Percentiles rank a stretch among this genome's conserved stretches.
Conservation (phyloP, 2,797 vertebrate species). For the Morus bassanus region DNA sequence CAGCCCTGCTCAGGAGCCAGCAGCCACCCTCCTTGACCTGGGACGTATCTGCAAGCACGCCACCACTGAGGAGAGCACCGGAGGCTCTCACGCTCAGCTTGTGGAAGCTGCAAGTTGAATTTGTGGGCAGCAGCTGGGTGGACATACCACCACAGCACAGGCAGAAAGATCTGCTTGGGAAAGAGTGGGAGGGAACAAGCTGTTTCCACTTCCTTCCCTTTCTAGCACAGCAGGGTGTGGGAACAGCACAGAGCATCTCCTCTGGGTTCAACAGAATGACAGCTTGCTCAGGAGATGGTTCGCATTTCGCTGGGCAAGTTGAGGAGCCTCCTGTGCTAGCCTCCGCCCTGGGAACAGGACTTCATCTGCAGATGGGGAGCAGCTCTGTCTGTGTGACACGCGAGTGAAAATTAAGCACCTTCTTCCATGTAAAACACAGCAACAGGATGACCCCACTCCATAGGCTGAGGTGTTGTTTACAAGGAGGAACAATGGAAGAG, state of each 20-base stretch:
- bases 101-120: background rate
- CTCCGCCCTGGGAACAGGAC: background rate
- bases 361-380: background rate
- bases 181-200: constrained; percentile 18
- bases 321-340: background rate
- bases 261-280: background rate
- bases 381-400: rapidly evolving
- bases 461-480: background rate
- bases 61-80: rapidly evolving
- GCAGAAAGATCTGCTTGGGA: background rate
- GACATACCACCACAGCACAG: background rate
- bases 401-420: background rate
- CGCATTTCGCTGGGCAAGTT: background rate
- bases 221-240: background rate
- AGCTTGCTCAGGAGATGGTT: background rate
- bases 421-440: background rate
- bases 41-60: rapidly evolving
- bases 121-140: background rate
- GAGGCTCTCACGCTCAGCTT: background rate
- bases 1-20: background rate
- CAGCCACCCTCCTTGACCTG: background rate
- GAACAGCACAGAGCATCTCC: background rate
- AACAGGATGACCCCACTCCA: background rate
- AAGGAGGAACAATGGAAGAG: background rate
- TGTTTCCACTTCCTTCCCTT: background rate